Percentiles rank a stretch among this genome's conserved stretches.
Evolutionary conservation across 1,140 invertebrate genomes (phyloP).

Genomic region (Hestina assimilis): DNA sequence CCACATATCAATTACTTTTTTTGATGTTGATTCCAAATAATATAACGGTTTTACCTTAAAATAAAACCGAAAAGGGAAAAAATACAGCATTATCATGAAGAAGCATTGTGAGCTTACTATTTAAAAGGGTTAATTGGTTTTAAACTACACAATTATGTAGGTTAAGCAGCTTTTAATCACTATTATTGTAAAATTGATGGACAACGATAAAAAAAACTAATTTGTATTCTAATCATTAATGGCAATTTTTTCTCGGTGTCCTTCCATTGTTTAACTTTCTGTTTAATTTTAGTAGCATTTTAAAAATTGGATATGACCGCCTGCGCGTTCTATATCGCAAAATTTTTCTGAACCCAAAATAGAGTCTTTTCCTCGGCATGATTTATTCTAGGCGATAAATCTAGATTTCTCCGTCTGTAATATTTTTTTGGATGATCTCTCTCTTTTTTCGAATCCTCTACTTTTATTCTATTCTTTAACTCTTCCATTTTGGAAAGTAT

Average conservation of each 20-base stretch:
- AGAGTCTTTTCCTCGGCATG: slow-evolving; percentile 19
- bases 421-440: slow-evolving; percentile 15
- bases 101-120: no score
- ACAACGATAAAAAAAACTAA: no score
- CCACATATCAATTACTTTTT: no score
- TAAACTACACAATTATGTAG: no score
- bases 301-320: slow-evolving; percentile 42
- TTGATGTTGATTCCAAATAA: no score
- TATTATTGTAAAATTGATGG: no score
- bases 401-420: slow-evolving; percentile 36
- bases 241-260: slow-evolving; percentile 5
- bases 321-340: slow-evolving; percentile 39
- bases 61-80: no score
- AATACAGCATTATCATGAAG: no score
- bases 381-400: slow-evolving; percentile 31
- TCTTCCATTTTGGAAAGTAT: slow-evolving; percentile 45
- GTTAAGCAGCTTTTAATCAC: no score
- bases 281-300: slow-evolving; percentile 47
- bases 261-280: slow-evolving; percentile 33
- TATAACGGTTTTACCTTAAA: no score
- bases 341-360: slow-evolving; percentile 33
- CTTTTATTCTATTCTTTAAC: slow-evolving; percentile 26
- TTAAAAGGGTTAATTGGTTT: no score
- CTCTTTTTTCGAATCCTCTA: slow-evolving; percentile 5
- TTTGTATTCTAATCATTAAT: neutral